Conservation (phyloP, 2,797 vertebrate genomes). For the Parauchenoglanis punctatus region DNA sequence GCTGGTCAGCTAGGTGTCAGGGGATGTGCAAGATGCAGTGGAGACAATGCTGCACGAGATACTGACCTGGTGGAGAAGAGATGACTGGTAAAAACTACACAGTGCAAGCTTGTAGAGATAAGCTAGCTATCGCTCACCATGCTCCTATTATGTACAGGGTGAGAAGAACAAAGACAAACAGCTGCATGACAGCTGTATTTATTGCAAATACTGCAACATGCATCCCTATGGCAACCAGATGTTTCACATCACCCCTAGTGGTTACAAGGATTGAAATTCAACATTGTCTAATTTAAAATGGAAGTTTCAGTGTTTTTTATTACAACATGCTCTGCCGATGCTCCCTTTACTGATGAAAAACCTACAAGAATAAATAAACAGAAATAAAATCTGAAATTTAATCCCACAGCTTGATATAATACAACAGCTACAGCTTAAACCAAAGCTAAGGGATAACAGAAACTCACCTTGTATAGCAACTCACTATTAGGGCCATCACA, state of each 20-base stretch:
- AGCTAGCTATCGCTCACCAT: background rate
- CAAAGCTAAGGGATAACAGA: background rate
- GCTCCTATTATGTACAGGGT: background rate
- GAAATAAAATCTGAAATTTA: background rate
- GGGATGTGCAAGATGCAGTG: background rate
- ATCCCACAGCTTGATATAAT: background rate
- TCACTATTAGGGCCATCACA: constrained; percentile 61
- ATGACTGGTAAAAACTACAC: background rate
- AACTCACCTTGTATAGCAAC: constrained; percentile 70
- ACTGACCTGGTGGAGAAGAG: background rate
- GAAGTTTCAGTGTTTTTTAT: constrained; percentile 57
- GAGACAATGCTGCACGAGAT: background rate
- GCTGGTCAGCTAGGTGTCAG: background rate
- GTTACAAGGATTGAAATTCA: background rate
- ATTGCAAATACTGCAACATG: background rate
- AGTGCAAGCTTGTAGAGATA: background rate
- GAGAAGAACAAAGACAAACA: background rate
- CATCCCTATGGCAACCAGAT: background rate
- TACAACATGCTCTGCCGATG: constrained; percentile 64
- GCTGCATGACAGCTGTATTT: background rate
- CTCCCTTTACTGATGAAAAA: constrained; percentile 67
- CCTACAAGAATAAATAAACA: constrained; percentile 61
- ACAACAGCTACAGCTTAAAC: background rate
- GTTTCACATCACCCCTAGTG: background rate
- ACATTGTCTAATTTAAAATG: background rate